Conservation (phyloP, 2,797 vertebrate species). For the Otus scops region DNA sequence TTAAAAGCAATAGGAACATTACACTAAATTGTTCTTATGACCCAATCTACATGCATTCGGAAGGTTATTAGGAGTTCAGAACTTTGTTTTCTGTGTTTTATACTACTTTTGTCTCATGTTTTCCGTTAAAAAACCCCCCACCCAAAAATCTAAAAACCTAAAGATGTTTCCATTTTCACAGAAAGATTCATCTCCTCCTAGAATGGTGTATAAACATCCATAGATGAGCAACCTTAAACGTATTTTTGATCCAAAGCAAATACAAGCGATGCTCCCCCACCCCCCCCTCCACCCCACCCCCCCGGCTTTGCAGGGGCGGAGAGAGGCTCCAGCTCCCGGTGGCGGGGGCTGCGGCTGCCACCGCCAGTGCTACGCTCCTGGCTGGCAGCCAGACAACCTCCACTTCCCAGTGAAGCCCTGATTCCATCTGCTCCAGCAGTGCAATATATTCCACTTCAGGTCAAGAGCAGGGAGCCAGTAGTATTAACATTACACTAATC, state of each 20-base stretch:
- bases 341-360: conserved; percentile 22
- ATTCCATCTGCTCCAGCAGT: conserved; percentile 79
- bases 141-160: not conserved
- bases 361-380: conserved; percentile 56
- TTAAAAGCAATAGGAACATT: not conserved
- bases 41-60: not conserved
- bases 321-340: conserved; percentile 31
- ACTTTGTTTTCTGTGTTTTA: not conserved
- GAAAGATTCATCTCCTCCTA: conserved; percentile 28
- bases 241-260: conserved; percentile 48
- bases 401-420: conserved; percentile 67
- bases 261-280: not conserved
- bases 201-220: conserved; percentile 24
- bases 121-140: not conserved
- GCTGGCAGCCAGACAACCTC: conserved; percentile 77
- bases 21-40: not conserved
- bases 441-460: conserved; percentile 80
- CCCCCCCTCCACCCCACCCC: not conserved
- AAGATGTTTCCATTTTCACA: conserved; percentile 7
- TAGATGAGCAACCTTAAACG: not conserved
- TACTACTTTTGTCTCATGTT: conserved; percentile 19
- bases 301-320: not conserved
- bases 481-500: conserved; percentile 84
- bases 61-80: conserved; percentile 45
- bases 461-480: conserved; percentile 80